Evolutionary conservation across 1,140 invertebrate genomes (phyloP), one percentile per base, ranked within the genome.

Genomic region (Drosophila orosa): DNA sequence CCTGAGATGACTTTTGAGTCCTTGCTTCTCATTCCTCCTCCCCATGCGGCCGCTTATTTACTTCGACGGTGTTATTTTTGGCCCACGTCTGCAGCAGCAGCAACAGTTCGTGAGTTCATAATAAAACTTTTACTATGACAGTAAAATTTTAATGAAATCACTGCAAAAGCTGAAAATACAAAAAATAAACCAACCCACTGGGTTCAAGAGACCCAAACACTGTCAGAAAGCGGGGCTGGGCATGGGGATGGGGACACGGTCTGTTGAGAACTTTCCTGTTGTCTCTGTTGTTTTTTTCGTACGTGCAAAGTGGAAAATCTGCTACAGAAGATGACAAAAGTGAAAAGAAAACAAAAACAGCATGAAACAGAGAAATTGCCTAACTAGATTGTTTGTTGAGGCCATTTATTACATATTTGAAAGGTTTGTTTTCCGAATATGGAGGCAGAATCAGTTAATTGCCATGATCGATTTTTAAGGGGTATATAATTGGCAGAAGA

Each of bases 111-210:
- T 47, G 66, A 66, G 80, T 72, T 82, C 80, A 83, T 83, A 82
- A 83, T 83, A 83, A 83, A 83, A 83, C 79, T 83, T 83, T 83
- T 83, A 82, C 80, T 75, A 78, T 82, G 80, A 82, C 80, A 83
- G 80, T 78, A 83, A 83, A 83, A 83, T 83, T 83, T 83, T 83
- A 83, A 83, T 83, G 80, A 83, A 83, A 83, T 83, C 80, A 83
- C 74, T 78, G 80, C 80, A 82, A 82, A 29, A 82, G 75, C 79
- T 77, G 56, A 58, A 76, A 81, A 73, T 74, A 24, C 17, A 68
- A 15, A n/a, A 63, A 24, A 45, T 19, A 65, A 54, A 60, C 33
- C 56, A 54, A 63, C 50, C 42, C 31, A 54, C 31, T n/a, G 19
- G 7, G 50, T 54, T 54, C 19, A 54, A 54, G 31, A 55, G 52